phyloP scores from a whole-genome alignment of 2,113 vertebrate species.

The Erythrolamprus reginae region DNA sequence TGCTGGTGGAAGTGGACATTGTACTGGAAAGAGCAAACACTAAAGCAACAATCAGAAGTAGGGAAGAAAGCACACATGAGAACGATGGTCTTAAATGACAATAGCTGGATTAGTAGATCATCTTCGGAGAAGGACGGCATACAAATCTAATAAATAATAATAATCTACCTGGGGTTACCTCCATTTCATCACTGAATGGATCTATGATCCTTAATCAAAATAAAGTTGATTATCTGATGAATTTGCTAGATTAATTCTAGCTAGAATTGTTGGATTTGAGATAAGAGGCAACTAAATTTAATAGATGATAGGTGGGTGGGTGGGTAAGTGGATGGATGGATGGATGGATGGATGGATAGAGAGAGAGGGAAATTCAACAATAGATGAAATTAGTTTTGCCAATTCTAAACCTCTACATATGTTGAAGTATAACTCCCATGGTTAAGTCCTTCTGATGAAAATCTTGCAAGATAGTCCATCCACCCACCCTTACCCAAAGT shows the following conservation, averaged over 20 bases:
- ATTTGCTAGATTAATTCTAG: not conserved
- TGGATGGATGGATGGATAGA: too few relatives aligned
- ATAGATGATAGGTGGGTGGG: too few relatives aligned
- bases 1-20: not conserved
- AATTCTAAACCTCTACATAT: not conserved
- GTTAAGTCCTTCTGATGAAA: not conserved
- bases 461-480: not conserved
- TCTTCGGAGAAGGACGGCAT: too few relatives aligned
- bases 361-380: not conserved
- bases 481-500: not conserved
- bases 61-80: not conserved
- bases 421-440: not conserved
- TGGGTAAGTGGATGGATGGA: too few relatives aligned
- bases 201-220: not conserved
- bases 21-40: not conserved
- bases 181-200: not conserved
- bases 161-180: not conserved
- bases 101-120: not conserved
- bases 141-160: too few relatives aligned
- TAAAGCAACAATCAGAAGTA: not conserved
- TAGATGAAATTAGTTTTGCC: not conserved
- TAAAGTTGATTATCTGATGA: not conserved
- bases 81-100: not conserved
- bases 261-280: not conserved
- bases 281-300: not conserved